A percentile compares a stretch with the other conserved stretches of the same genome.
Conservation (phyloP, 1,140 invertebrate species). For the Condylostylus longicornis region DNA sequence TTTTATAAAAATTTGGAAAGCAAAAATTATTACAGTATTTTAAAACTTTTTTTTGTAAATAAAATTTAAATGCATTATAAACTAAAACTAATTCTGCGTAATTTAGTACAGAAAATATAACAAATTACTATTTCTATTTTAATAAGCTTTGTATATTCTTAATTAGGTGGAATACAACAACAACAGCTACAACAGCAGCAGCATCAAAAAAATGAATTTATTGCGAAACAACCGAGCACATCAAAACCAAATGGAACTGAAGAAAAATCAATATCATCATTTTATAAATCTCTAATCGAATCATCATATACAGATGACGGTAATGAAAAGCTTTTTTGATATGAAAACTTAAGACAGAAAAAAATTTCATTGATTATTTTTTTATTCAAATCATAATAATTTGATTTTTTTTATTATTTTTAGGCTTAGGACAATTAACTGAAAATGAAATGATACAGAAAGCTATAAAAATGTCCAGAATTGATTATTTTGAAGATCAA, state of each 20-base stretch:
- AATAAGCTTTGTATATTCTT: too few relatives aligned
- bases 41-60: too few relatives aligned
- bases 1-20: too few relatives aligned
- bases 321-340: conserved; percentile 7
- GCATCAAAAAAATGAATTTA: conserved; percentile 10
- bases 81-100: too few relatives aligned
- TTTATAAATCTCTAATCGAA: conserved; percentile 28
- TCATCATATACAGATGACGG: conserved; percentile 29
- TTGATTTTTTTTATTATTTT: conserved; percentile 2
- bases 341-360: background rate
- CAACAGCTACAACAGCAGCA: conserved; percentile 13
- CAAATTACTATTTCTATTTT: too few relatives aligned
- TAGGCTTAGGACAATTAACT: conserved; percentile 17
- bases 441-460: conserved; percentile 29
- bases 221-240: conserved; percentile 23
- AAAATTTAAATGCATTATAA: too few relatives aligned
- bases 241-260: conserved; percentile 22
- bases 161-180: conserved; percentile 9
- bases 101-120: too few relatives aligned
- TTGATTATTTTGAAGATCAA: conserved; percentile 28
- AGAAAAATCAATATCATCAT: conserved; percentile 15
- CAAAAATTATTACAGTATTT: too few relatives aligned
- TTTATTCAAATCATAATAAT: background rate
- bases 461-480: conserved; percentile 29
- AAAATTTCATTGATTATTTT: background rate